Evolutionary conservation across 1,140 invertebrate species (phyloP).

Genomic region (Neodiprion lecontei): DNA sequence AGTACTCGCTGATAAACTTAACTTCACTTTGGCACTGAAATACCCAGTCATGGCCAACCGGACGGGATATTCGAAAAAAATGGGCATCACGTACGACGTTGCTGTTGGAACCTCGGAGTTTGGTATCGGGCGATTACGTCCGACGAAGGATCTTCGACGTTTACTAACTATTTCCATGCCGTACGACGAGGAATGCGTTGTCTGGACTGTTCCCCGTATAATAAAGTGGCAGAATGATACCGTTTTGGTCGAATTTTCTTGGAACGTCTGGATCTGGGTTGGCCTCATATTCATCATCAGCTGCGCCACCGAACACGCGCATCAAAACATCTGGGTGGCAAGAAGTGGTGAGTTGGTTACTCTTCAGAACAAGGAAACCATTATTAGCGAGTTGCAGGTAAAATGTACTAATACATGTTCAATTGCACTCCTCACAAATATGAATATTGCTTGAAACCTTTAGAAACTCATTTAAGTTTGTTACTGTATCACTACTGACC

Average conservation of each 20-base stretch:
- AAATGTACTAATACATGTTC: too few relatives aligned
- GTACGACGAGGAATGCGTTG: background rate
- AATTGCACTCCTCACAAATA: background rate
- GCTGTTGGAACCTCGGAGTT: background rate
- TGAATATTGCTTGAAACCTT: too few relatives aligned
- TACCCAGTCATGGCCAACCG: background rate
- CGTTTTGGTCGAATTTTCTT: background rate
- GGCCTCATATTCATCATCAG: background rate
- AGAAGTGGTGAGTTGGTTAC: constrained; percentile 1
- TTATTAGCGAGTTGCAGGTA: background rate
- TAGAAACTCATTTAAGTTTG: too few relatives aligned
- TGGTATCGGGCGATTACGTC: background rate
- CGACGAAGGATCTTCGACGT: background rate
- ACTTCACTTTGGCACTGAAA: background rate
- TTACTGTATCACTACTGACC: too few relatives aligned
- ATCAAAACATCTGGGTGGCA: background rate
- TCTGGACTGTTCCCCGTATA: background rate
- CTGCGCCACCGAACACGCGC: background rate
- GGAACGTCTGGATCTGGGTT: background rate
- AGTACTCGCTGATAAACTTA: background rate
- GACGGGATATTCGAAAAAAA: background rate
- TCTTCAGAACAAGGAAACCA: background rate
- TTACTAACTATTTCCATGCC: background rate
- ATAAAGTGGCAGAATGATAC: background rate
- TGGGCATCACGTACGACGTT: background rate